phyloP scores from a whole-genome alignment of 2,888 invertebrate species.

The Aricia artaxerxes region DNA sequence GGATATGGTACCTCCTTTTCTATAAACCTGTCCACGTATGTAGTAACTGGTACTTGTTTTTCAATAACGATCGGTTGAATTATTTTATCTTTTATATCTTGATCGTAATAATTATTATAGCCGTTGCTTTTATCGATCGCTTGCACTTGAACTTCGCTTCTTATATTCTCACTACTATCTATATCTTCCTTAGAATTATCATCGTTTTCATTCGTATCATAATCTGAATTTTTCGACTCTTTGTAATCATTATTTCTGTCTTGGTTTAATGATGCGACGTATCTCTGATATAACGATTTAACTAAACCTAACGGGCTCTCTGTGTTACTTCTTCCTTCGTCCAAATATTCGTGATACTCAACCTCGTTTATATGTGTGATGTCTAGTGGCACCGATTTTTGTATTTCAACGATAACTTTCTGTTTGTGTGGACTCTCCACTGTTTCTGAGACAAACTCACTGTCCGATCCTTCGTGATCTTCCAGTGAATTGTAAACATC shows the following conservation, averaged over 20 bases:
- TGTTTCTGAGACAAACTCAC: conserved; percentile 63
- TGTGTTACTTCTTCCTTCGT: conserved; percentile 63
- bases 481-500: conserved; percentile 63
- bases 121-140: conserved; percentile 55
- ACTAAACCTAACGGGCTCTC: conserved; percentile 54
- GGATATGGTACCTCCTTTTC: conserved; percentile 72
- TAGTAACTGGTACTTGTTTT: conserved; percentile 71
- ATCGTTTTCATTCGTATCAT: conserved; percentile 46
- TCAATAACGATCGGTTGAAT: conserved; percentile 73
- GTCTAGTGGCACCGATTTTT: conserved; percentile 82
- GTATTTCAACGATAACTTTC: conserved; percentile 82
- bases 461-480: conserved; percentile 66
- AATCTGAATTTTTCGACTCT: conserved; percentile 51
- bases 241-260: conserved; percentile 59
- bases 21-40: conserved; percentile 67
- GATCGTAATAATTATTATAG: conserved; percentile 51
- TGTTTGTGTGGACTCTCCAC: conserved; percentile 64
- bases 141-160: conserved; percentile 56
- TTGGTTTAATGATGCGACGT: conserved; percentile 62
- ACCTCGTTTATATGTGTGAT: conserved; percentile 74
- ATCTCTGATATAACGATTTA: conserved; percentile 61
- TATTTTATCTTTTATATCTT: conserved; percentile 57
- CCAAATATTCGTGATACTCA: conserved; percentile 69
- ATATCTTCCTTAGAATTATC: conserved; percentile 55
- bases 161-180: conserved; percentile 62